These are phyloP conservation scores for Acipenser oxyrinchus DNA, from an alignment of 2,797 vertebrate species.

Conservation along the genomic window DNA sequence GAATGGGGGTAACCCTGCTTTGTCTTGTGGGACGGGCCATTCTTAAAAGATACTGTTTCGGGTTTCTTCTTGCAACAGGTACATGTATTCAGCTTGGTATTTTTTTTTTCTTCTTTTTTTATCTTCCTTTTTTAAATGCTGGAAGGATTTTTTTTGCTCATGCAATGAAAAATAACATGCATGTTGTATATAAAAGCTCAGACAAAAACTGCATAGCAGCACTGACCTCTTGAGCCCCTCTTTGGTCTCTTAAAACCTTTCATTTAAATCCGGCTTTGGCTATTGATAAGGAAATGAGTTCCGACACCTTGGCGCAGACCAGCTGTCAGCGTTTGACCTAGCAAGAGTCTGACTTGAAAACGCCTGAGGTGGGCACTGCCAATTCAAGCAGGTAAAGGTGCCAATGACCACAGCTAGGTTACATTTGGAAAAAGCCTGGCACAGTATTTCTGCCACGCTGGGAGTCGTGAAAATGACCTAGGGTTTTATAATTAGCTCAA, in stretches of 20 bases:
- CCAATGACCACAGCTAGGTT: not conserved
- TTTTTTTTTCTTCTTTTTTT: no score
- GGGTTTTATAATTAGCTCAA: constrained; percentile 20
- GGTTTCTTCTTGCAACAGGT: no score
- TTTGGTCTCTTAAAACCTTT: not conserved
- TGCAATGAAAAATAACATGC: no score
- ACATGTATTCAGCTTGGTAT: no score
- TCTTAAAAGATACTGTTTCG: constrained; percentile 6
- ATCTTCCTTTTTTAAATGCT: no score
- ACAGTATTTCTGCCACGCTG: not conserved
- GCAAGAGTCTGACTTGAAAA: not conserved
- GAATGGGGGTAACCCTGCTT: constrained; percentile 10
- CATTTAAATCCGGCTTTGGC: not conserved
- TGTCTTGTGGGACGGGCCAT: constrained; percentile 1
- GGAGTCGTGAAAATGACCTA: not conserved
- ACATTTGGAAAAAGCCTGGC: constrained; percentile 2
- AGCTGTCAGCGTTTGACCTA: constrained; percentile 1
- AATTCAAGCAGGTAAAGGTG: not conserved
- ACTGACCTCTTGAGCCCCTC: not conserved
- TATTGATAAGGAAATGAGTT: not conserved
- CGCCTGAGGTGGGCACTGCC: not conserved
- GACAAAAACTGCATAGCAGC: not conserved
- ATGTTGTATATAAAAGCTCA: no score
- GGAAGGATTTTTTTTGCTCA: no score
- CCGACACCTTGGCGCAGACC: not conserved